Base-by-base conservation (phyloP, 2,113 vertebrate genomes). In the Heliornis fulica region DNA sequence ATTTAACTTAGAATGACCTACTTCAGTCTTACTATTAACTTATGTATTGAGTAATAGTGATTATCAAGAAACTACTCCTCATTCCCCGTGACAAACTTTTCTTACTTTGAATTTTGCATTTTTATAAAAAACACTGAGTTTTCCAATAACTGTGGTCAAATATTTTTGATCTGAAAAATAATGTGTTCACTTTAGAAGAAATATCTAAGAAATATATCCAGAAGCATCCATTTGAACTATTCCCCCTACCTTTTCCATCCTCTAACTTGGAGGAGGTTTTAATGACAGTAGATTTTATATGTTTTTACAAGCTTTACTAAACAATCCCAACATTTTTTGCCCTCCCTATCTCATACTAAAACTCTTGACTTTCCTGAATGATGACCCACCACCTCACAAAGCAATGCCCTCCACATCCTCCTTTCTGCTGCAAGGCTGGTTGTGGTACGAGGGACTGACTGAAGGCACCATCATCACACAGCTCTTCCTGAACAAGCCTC, bases 201-300 rank as follows among this genome's bases (percentile, higher is more conserved):
- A 11, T 16, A 76, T 1, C 7, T 5, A 34, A 34, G 7, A 69
- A 83, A 66, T 7, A 41, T 5, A 45, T 3, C 19, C 9, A 36
- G 45, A 79, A 74, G 64, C 26, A 54, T 40, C 11, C 3, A 26
- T 29, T 28, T 64, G 11, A 20, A 48, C 15, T 28, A 21, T 12
- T 40, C 4, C 8, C 28, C 9, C 9, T 6, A 5, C 4, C 38
- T 45, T 40, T 31, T 40, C 8, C 12, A 14, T 32, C 4, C 48
- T 36, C 13, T 46, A 28, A 1, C 9, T 28, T 60, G 17, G 15
- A 11, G 2, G 70, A 7, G 14, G 28, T 41, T 63, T 81, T 40
- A 70, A 45, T 7, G 2, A 28, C 3, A 3, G 12, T 21, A 28
- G 10, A n/a, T 46, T 7, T 16, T 41, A n/a, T 2, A 2, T 11